phyloP scores from a whole-genome alignment of 30 jellyfish, hydroid and myxozoan species.

The Hydractinia symbiolongicarpus region DNA sequence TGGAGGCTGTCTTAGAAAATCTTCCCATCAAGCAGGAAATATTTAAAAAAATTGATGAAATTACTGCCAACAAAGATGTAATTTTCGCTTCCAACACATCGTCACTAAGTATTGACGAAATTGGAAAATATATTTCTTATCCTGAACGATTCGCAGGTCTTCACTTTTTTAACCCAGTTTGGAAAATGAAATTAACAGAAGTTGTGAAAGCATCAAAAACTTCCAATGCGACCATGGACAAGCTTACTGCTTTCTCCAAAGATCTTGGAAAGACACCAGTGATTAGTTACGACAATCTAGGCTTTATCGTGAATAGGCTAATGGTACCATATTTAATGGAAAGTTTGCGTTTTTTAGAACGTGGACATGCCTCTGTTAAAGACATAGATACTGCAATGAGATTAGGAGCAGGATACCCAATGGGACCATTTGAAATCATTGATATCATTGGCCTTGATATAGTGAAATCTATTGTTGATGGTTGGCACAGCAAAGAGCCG shows the following conservation, averaged over 20 bases:
- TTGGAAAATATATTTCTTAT: conserved; percentile 50
- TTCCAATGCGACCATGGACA: conserved; percentile 53
- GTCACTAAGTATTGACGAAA: conserved; percentile 47
- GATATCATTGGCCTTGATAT: conserved; percentile 78
- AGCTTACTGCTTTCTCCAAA: conserved; percentile 44
- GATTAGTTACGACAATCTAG: conserved; percentile 72
- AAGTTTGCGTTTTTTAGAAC: conserved; percentile 64
- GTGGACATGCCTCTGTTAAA: conserved; percentile 67
- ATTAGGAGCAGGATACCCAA: conserved; percentile 83
- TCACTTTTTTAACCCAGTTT: conserved; percentile 77
- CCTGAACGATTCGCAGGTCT: conserved; percentile 74
- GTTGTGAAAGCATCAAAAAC: conserved; percentile 56
- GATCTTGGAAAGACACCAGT: conserved; percentile 82
- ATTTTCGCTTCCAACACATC: conserved; percentile 74
- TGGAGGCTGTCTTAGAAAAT: conserved; percentile 72
- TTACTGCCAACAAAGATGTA: conserved; percentile 58
- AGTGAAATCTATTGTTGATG: conserved; percentile 63
- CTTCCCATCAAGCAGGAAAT: conserved; percentile 43
- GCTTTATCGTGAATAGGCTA: conserved; percentile 80
- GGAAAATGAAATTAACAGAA: conserved; percentile 70
- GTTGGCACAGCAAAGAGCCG: conserved; percentile 56
- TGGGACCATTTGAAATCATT: conserved; percentile 78
- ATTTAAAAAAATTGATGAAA: conserved; percentile 54
- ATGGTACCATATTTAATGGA: conserved; percentile 76
- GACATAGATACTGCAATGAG: conserved; percentile 88